Evolutionary conservation across 2,113 vertebrate species (phyloP).

Genomic region (Poeciliopsis prolifica): DNA sequence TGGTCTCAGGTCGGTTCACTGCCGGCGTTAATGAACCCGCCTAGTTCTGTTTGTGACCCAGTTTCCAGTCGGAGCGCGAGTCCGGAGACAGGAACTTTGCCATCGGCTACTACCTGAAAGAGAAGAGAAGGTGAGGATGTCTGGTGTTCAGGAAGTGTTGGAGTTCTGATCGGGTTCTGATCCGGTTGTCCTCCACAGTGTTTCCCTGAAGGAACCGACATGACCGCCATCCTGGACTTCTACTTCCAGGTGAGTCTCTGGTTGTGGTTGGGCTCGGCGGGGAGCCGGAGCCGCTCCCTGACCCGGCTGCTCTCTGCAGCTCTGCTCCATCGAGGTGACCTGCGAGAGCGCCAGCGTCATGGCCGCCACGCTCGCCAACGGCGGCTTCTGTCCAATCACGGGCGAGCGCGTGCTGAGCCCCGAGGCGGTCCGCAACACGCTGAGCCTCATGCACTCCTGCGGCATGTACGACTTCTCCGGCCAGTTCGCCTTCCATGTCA

Average conservation of each 20-base stretch:
- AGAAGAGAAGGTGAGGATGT: constrained; percentile 91
- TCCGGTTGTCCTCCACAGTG: constrained; percentile 79
- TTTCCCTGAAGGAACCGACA: constrained; percentile 97
- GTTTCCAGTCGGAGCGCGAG: constrained; percentile 97
- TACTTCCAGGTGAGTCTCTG: constrained; percentile 91
- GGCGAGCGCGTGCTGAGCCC: constrained; percentile 95
- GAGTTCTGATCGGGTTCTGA: background rate
- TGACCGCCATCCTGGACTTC: constrained; percentile 97
- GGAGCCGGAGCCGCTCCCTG: too few species aligned
- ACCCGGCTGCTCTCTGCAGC: constrained; percentile 62
- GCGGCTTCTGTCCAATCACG: constrained; percentile 97
- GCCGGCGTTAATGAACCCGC: background rate
- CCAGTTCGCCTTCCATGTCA: constrained; percentile 98
- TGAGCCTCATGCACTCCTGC: constrained; percentile 98
- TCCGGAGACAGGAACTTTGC: constrained; percentile 98
- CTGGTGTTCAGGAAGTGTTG: too few species aligned
- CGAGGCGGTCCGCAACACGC: constrained; percentile 94
- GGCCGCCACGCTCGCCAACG: constrained; percentile 97
- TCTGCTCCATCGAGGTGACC: constrained; percentile 98
- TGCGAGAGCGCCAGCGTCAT: constrained; percentile 98
- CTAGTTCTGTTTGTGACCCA: constrained; percentile 57
- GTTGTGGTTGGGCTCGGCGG: background rate
- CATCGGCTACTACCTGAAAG: constrained; percentile 98
- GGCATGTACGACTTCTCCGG: constrained; percentile 99
- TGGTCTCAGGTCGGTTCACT: background rate